Percentiles rank a stretch among this genome's conserved stretches.
phyloP scores from a whole-genome alignment of 2,797 vertebrate species.

The Melanotaenia trifasciata region DNA sequence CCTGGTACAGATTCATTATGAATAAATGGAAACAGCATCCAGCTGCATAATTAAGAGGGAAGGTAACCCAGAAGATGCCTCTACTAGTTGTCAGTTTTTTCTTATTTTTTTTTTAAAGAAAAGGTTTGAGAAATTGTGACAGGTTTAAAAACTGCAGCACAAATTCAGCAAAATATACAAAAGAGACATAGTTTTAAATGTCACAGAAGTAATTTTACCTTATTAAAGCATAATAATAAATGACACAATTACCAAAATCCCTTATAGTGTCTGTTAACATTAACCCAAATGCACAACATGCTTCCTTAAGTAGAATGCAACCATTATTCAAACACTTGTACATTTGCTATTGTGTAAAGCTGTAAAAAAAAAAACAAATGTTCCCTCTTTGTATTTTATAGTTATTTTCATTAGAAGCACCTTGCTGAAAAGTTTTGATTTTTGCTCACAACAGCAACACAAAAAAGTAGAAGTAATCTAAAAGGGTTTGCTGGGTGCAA shows the following conservation, averaged over 20 bases:
- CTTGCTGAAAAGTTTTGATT: not conserved
- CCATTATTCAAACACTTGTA: not conserved
- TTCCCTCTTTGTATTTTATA: too few relatives aligned
- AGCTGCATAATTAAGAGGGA: conserved; percentile 36
- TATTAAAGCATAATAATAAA: not conserved
- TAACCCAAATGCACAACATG: not conserved
- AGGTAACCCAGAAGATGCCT: conserved; percentile 29
- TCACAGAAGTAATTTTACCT: not conserved
- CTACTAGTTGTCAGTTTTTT: not conserved
- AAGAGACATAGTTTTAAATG: not conserved
- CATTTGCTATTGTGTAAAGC: not conserved
- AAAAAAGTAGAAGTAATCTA: not conserved
- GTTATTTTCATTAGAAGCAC: not conserved
- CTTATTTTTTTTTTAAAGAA: conserved; percentile 7
- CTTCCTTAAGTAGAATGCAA: not conserved
- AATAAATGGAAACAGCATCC: conserved; percentile 15
- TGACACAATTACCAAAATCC: not conserved
- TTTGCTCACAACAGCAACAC: not conserved
- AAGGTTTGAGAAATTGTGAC: not conserved
- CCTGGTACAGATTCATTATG: conserved; percentile 35
- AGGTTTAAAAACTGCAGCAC: not conserved
- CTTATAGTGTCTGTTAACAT: not conserved
- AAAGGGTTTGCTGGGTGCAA: not conserved
- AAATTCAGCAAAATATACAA: not conserved
- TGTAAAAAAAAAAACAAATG: not conserved